Evolutionary conservation across 2,113 vertebrate species (phyloP), one percentile per base, ranked within the genome.

Genomic region (Callocephalon fimbriatum): DNA sequence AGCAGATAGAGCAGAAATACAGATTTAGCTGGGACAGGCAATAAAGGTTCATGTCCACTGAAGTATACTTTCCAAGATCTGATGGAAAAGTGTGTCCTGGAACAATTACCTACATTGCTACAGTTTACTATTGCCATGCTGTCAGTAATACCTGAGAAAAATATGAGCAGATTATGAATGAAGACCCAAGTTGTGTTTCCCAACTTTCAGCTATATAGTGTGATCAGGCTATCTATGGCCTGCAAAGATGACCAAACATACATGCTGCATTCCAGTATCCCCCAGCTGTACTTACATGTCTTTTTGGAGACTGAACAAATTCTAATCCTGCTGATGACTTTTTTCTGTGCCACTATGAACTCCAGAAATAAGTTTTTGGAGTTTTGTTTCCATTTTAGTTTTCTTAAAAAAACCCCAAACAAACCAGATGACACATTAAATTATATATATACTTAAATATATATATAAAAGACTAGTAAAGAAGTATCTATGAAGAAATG

Each of bases 1-100:
- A 66, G 11, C 2, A 77, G 35, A 20, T 6, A 11, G 23, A 59
- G 6, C 9, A 59, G 29, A 16, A 54, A 47, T 61, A 21, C 4
- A 18, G 2, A 3, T 23, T 87, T 19, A 19, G 4, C 16, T 47
- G 11, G 7, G 10, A 31, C 0, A 0, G 8, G 17, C 9, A 42
- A 0, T 22, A 87, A 59, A 9, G 16, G 2, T 29, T 73, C 1
- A 0, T 45, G 26, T 15, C 47, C 12, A 23, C 2, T 45, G 32
- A 77, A 51, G 17, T 20, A n/a, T 1, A 6, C 25, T 42, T 84
- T 47, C 19, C 4, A 70, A n/a, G 11, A 48, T 8, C 20, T 48
- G 38, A 44, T 19, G 9, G 16, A 70, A 88, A 4, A n/a, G 1
- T 47, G 15, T 12, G 4, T 42, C 10, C 27, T 44, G 32, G 25